A percentile compares a stretch with the other conserved stretches of the same genome.
Conservation (phyloP, 1,140 invertebrate species). For the Sinonovacula constricta region DNA sequence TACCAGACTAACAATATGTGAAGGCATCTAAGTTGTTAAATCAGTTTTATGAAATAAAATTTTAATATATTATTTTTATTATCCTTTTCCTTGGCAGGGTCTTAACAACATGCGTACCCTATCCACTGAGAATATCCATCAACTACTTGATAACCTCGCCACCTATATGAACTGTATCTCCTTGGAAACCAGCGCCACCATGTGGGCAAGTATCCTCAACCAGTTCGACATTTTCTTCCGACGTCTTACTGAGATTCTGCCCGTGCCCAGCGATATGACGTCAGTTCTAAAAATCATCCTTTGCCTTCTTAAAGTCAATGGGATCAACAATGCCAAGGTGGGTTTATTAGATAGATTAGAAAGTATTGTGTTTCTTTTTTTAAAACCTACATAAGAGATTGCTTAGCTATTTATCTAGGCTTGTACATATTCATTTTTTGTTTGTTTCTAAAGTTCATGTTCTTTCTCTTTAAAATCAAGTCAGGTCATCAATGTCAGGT, state of each 20-base stretch:
- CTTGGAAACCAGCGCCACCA: slow-evolving; percentile 86
- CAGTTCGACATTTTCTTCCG: slow-evolving; percentile 93
- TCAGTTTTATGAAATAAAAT: no score
- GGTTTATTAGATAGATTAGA: slow-evolving; percentile 49
- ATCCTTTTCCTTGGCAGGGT: no score
- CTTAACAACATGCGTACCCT: slow-evolving; percentile 93
- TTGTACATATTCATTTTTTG: no score
- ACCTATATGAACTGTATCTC: slow-evolving; percentile 95
- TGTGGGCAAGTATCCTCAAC: slow-evolving; percentile 89
- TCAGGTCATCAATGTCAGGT: no score
- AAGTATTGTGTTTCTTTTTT: no score
- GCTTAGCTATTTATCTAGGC: no score
- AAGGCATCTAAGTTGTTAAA: no score
- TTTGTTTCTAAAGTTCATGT: no score
- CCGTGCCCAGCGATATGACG: slow-evolving; percentile 85
- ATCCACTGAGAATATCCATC: slow-evolving; percentile 84
- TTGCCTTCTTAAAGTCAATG: slow-evolving; percentile 90
- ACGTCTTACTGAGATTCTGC: slow-evolving; percentile 85
- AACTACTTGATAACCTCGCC: slow-evolving; percentile 91
- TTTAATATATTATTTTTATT: no score
- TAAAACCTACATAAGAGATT: no score
- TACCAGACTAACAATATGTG: no score
- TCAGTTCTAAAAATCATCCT: slow-evolving; percentile 91
- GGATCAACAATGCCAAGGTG: slow-evolving; percentile 89
- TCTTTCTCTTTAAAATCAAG: no score